Base-by-base conservation (phyloP, 1,140 invertebrate genomes). In the Reticulitermes speratus region DNA sequence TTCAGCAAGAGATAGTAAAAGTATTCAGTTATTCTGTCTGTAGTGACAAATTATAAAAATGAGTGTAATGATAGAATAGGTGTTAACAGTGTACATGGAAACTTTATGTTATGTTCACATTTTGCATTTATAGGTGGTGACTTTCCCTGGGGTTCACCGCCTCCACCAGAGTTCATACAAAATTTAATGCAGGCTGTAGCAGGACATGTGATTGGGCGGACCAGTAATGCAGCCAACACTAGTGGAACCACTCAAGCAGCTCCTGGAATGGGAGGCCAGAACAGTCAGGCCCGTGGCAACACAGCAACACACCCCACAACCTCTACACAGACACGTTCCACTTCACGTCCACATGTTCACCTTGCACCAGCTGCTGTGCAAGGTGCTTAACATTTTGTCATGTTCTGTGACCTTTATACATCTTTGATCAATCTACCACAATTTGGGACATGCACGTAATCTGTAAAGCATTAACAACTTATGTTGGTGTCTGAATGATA, bases 281-380 rank as follows among this genome's bases (percentile, higher is more conserved):
- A 88, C 75, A 88, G 87, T 44, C 89, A 89, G 88, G 89, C 48
- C 38, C 91, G 94, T 87, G 93, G 92, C 65, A 94, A 93, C 87
- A 93, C 93, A 16, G 92, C 93, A 85, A 95, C 94, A 23, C 92
- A 95, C 89, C 94, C 94, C 83, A 95, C 94, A 21, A 95, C 94
- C 9, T 91, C 94, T 6, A 94, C 94, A 12, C 93, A 94, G 89
- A 95, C 94, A 21, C 91, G 94, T 16, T 94, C 94, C 38, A 94
- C 94, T 25, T 90, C 94, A 6, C 91, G 95, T 55, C 94, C 95
- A 9, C 94, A 95, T 87, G 93, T 95, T 21, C 93, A 94, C 87
- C 90, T 94, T 84, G 86, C 90, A 44, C 87, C 90, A 11, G 83
- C 88, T 48, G 32, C 85, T 19, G 21, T 86, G 85, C 85, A 86